A percentile compares a stretch with the other conserved stretches of the same genome.
These are phyloP conservation scores for Puntigrus tetrazona DNA, from an alignment of 2,113 vertebrate genomes.

Conservation along the genomic window DNA sequence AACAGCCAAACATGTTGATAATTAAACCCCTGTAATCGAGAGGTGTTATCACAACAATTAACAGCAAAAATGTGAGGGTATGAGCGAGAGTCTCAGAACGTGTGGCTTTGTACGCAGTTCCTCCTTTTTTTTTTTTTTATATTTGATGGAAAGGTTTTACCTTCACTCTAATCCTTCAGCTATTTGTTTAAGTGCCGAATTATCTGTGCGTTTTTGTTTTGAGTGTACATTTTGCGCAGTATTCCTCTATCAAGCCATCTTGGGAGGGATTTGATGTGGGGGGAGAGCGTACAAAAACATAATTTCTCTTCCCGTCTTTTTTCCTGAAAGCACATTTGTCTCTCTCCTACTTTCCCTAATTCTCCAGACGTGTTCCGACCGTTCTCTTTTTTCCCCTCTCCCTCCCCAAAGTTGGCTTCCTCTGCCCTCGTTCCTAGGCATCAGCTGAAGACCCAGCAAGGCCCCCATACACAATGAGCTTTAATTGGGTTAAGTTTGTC, in stretches of 20 bases:
- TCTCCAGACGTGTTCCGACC: conserved; percentile 49
- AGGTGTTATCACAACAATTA: conserved; percentile 69
- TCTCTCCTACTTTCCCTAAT: conserved; percentile 49
- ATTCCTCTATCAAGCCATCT: conserved; percentile 16
- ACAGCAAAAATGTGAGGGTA: conserved; percentile 56
- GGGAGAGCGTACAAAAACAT: conserved; percentile 16
- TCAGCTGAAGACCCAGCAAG: conserved; percentile 69
- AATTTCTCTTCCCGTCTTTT: conserved; percentile 40
- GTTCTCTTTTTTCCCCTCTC: conserved; percentile 15
- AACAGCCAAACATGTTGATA: conserved; percentile 64
- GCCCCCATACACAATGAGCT: conserved; percentile 75
- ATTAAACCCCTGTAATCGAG: conserved; percentile 60
- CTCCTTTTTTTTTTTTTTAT: not conserved
- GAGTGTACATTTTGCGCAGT: not conserved
- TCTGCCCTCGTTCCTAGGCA: conserved; percentile 62
- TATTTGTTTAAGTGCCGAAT: not conserved
- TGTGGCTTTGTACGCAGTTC: conserved; percentile 51
- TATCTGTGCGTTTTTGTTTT: not conserved
- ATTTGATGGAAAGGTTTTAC: not conserved
- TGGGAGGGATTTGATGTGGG: conserved; percentile 18
- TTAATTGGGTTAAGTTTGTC: conserved; percentile 86
- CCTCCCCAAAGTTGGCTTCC: conserved; percentile 60
- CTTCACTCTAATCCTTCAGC: not conserved
- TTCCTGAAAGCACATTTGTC: conserved; percentile 54
- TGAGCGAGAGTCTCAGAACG: conserved; percentile 35